phyloP scores from a whole-genome alignment of 1,140 invertebrate species.

The Scaptomyza pallida region DNA sequence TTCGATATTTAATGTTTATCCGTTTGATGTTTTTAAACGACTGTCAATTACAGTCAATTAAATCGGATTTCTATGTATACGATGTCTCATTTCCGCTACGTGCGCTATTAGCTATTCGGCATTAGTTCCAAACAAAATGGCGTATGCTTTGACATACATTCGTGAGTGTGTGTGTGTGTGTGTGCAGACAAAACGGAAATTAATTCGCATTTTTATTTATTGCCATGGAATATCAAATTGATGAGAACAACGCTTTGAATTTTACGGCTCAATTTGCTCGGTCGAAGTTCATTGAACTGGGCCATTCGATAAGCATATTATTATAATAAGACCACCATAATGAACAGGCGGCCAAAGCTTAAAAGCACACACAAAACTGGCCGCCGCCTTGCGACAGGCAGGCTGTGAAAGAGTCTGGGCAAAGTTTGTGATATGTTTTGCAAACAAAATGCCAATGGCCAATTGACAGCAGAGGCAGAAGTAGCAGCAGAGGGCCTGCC shows the following conservation, averaged over 20 bases:
- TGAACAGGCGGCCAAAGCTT: constrained; percentile 65
- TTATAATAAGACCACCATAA: constrained; percentile 70
- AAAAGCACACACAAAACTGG: constrained; percentile 64
- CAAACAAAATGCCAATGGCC: constrained; percentile 75
- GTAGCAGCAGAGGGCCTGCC: neutral
- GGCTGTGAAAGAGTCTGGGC: constrained; percentile 44
- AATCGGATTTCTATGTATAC: constrained; percentile 67
- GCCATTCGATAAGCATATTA: constrained; percentile 74
- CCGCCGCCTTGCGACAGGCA: constrained; percentile 22
- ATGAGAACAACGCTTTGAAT: constrained; percentile 42
- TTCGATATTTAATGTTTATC: constrained; percentile 49
- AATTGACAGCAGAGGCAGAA: constrained; percentile 56
- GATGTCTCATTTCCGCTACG: constrained; percentile 67
- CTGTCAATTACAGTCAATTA: constrained; percentile 77
- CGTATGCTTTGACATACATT: constrained; percentile 23
- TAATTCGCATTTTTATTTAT: constrained; percentile 76
- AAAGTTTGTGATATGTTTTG: constrained; percentile 78
- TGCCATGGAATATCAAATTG: constrained; percentile 65
- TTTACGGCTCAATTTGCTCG: constrained; percentile 25
- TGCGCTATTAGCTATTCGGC: constrained; percentile 40
- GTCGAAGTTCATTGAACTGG: constrained; percentile 57
- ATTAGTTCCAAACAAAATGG: constrained; percentile 43
- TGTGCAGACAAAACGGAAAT: constrained; percentile 63
- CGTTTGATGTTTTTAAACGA: constrained; percentile 56
- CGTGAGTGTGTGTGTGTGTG: constrained; percentile 28